A percentile compares a stretch with the other conserved stretches of the same genome.
phyloP scores from a whole-genome alignment of 2,888 invertebrate genomes.

The Spisula subtruncata region DNA sequence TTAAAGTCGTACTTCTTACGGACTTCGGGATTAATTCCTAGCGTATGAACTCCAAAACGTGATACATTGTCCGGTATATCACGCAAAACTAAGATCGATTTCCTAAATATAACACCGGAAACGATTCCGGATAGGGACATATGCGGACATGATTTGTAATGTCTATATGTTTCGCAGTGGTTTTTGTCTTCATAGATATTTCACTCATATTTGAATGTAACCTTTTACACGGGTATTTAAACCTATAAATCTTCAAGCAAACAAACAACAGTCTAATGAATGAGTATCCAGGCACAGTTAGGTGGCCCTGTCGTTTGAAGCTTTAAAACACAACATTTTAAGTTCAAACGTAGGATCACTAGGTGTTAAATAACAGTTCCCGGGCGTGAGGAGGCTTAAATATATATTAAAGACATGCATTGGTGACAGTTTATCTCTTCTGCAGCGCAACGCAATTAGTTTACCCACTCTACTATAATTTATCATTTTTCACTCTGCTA shows the following conservation, averaged over 20 bases:
- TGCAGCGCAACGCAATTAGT: slow-evolving; percentile 21
- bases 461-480: background rate
- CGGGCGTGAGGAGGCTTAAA: slow-evolving; percentile 13
- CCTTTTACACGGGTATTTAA: background rate
- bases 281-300: background rate
- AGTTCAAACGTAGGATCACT: background rate
- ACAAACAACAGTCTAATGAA: background rate
- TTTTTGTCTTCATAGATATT: background rate
- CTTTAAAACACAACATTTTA: slow-evolving; percentile 3
- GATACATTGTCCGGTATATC: too few relatives aligned
- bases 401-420: slow-evolving; percentile 17
- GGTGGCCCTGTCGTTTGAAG: background rate
- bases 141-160: too few relatives aligned
- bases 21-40: too few relatives aligned
- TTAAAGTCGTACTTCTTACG: too few relatives aligned
- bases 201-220: background rate
- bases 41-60: too few relatives aligned
- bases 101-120: too few relatives aligned
- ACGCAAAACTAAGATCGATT: too few relatives aligned
- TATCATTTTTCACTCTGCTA: background rate
- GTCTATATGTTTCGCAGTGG: too few relatives aligned
- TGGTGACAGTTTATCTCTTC: slow-evolving; percentile 15
- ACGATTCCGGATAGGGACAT: too few relatives aligned
- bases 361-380: slow-evolving; percentile 16
- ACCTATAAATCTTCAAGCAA: slow-evolving; percentile 3